These are phyloP conservation scores for Ceryle rudis DNA, from an alignment of 2,797 vertebrate genomes.

Conservation along the genomic window DNA sequence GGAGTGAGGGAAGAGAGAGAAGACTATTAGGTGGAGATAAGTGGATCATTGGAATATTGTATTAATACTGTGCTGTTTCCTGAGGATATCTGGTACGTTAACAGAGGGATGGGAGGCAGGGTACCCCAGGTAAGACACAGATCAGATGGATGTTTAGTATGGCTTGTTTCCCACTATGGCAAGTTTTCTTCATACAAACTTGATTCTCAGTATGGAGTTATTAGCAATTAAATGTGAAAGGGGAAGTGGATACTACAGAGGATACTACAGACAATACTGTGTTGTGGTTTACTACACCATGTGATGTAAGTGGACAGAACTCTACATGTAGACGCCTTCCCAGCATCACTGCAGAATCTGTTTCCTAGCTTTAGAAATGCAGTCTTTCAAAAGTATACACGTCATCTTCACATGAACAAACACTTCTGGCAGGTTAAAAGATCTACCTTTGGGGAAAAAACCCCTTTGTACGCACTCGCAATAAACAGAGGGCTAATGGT, in stretches of 20 bases:
- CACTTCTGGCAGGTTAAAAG: not conserved
- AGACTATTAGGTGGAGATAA: conserved; percentile 23
- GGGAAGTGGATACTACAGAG: not conserved
- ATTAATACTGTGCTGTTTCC: not conserved
- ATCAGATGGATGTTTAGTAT: not conserved
- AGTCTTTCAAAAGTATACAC: not conserved
- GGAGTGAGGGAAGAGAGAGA: not conserved
- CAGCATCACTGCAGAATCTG: not conserved
- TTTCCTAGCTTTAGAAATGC: not conserved
- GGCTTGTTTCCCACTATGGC: not conserved
- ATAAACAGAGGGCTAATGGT: not conserved
- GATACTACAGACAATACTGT: not conserved
- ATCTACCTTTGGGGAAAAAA: not conserved
- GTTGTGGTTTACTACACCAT: not conserved
- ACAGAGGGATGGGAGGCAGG: not conserved
- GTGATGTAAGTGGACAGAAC: not conserved
- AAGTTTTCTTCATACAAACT: not conserved
- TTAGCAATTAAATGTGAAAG: not conserved
- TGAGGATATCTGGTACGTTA: not conserved
- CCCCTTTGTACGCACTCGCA: accelerated
- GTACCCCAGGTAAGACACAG: not conserved
- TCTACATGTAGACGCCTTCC: not conserved
- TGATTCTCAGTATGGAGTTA: not conserved
- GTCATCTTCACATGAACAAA: not conserved
- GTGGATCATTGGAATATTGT: conserved; percentile 8